Evolutionary conservation across 1,140 invertebrate genomes (phyloP).

Genomic region (Samia ricini): DNA sequence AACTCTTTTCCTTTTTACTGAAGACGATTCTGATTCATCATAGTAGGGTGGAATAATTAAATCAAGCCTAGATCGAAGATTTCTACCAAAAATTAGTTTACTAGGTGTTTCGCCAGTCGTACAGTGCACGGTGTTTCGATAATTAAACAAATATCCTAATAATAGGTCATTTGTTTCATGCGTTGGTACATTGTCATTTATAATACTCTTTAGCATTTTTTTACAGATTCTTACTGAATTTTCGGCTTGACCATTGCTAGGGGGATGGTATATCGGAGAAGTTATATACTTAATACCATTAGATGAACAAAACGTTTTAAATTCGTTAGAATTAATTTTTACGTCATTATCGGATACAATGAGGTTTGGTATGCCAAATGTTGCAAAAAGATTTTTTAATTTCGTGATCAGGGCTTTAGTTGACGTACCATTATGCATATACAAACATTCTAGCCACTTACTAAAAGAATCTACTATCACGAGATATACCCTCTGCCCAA

Average conservation of each 20-base stretch:
- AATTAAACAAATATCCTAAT: constrained; percentile 31
- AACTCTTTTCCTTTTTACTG: too few species aligned
- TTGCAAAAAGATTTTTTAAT: constrained; percentile 21
- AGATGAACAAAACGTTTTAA: constrained; percentile 20
- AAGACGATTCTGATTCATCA: too few species aligned
- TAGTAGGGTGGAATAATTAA: too few species aligned
- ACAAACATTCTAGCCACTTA: too few species aligned
- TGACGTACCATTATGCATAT: constrained; percentile 13
- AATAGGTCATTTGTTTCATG: constrained; percentile 15
- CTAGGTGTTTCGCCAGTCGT: too few species aligned
- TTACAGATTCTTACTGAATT: constrained; percentile 29
- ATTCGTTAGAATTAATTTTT: too few species aligned
- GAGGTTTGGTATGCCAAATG: constrained; percentile 15
- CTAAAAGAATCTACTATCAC: constrained; percentile 18
- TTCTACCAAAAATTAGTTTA: too few species aligned
- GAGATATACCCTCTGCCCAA: constrained; percentile 17
- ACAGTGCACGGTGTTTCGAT: too few species aligned
- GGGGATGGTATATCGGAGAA: constrained; percentile 33
- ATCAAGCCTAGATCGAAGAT: too few species aligned
- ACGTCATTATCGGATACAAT: constrained; percentile 21
- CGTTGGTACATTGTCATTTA: not conserved
- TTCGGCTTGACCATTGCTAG: constrained; percentile 32
- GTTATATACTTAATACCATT: constrained; percentile 28
- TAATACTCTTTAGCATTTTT: constrained; percentile 25
- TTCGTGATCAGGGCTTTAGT: constrained; percentile 17